Percentiles rank a stretch among this genome's conserved stretches.
phyloP scores from a whole-genome alignment of 2,113 vertebrate genomes.

The Notechis scutatus region DNA sequence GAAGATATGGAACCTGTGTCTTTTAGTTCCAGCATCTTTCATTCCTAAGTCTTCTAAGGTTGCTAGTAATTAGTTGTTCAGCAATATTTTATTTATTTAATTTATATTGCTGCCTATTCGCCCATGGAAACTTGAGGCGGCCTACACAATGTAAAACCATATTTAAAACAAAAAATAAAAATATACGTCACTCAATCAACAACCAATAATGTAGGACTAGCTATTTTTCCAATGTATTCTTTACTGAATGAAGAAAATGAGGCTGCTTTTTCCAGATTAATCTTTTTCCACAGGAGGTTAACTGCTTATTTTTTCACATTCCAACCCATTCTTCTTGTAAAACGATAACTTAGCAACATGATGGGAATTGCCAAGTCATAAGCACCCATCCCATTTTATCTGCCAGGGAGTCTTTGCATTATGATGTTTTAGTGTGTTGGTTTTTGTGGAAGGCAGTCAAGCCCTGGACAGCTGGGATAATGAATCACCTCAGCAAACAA shows the following conservation, averaged over 20 bases:
- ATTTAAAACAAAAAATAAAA: no score
- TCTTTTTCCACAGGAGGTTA: not conserved
- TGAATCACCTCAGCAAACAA: constrained; percentile 1
- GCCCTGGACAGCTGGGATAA: not conserved
- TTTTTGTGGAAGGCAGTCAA: not conserved
- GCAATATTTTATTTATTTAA: not conserved
- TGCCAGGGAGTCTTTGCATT: not conserved
- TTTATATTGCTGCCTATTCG: no score
- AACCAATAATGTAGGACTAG: not conserved
- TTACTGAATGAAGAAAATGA: not conserved
- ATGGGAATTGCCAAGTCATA: not conserved
- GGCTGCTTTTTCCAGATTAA: not conserved
- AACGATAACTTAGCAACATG: not conserved
- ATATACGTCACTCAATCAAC: not conserved
- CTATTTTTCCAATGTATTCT: not conserved
- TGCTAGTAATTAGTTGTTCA: not conserved
- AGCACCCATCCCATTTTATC: not conserved
- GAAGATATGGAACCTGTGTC: not conserved
- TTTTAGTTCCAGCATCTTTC: not conserved
- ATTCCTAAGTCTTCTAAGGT: not conserved
- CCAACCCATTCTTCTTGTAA: not conserved
- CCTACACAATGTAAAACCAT: no score
- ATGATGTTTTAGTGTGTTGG: not conserved
- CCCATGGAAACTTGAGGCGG: no score
- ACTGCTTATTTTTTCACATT: constrained; percentile 4